Evolutionary conservation across 1,140 invertebrate species (phyloP).

Genomic region (Pogonomyrmex barbatus): DNA sequence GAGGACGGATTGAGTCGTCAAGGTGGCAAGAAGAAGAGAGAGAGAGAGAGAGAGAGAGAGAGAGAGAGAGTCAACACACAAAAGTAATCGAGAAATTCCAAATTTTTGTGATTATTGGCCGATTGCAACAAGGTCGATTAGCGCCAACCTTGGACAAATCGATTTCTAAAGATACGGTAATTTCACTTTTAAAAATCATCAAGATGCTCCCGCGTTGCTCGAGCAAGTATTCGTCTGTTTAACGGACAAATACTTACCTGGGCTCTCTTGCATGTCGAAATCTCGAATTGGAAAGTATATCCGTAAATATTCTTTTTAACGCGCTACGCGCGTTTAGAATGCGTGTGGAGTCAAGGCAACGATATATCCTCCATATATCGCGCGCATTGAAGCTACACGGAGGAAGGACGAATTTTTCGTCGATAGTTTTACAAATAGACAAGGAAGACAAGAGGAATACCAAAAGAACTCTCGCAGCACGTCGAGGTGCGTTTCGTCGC

Average conservation of each 20-base stretch:
- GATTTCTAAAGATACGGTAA: constrained; percentile 36
- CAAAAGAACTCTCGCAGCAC: neutral
- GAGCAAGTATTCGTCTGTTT: constrained; percentile 30
- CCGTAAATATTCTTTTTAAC: neutral
- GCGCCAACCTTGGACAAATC: constrained; percentile 16
- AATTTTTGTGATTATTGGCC: neutral
- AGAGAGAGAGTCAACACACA: neutral
- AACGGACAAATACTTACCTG: constrained; percentile 28
- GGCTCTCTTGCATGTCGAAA: constrained; percentile 9
- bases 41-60: constrained; percentile 33
- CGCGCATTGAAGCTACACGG: constrained; percentile 25
- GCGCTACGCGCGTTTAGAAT: neutral
- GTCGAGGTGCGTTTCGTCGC: neutral
- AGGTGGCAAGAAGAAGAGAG: constrained; percentile 36
- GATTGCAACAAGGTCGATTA: constrained; percentile 33
- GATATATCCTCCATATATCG: neutral
- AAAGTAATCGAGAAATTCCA: constrained; percentile 46
- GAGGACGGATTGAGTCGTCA: constrained; percentile 78
- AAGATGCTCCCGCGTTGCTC: constrained; percentile 35
- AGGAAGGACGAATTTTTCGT: neutral
- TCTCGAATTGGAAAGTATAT: constrained; percentile 17
- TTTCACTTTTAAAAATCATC: constrained; percentile 1
- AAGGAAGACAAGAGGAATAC: neutral
- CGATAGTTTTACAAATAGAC: constrained; percentile 7
- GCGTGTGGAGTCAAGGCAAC: neutral